A percentile compares a stretch with the other conserved stretches of the same genome.
These are phyloP conservation scores for Spatulosminthurus flaviceps DNA, from an alignment of 2,888 invertebrate species.

Conservation along the genomic window DNA sequence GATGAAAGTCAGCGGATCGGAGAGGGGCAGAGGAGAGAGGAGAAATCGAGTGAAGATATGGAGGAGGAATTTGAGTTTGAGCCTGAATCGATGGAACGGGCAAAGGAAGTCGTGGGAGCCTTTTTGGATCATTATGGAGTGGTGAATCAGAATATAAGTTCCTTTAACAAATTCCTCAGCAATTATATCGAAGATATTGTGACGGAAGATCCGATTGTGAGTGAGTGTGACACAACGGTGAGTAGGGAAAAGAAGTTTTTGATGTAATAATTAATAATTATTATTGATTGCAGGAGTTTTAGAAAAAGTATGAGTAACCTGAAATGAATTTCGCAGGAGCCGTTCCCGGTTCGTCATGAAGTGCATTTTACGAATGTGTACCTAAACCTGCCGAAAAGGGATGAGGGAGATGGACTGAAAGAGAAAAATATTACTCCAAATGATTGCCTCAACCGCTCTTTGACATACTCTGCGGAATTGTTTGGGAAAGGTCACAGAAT, in stretches of 20 bases:
- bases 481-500: constrained; percentile 14
- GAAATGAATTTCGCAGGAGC: neutral
- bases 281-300: neutral
- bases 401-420: constrained; percentile 19
- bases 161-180: constrained; percentile 42
- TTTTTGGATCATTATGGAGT: constrained; percentile 44
- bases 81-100: too few relatives aligned
- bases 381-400: constrained; percentile 1
- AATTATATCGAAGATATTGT: constrained; percentile 33
- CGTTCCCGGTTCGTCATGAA: constrained; percentile 33
- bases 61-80: too few relatives aligned
- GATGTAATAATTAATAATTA: neutral
- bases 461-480: constrained; percentile 35
- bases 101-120: neutral
- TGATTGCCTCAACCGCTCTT: constrained; percentile 26
- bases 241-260: neutral
- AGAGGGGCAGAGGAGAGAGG: too few relatives aligned
- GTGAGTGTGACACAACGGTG: constrained; percentile 18
- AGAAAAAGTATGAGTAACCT: neutral
- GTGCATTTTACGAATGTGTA: constrained; percentile 23
- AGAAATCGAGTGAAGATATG: too few relatives aligned
- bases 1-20: too few relatives aligned
- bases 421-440: constrained; percentile 15
- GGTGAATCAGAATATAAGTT: constrained; percentile 41
- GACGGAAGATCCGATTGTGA: constrained; percentile 25